Base-by-base conservation (phyloP, 2,888 invertebrate genomes). In the Xylota segnis region DNA sequence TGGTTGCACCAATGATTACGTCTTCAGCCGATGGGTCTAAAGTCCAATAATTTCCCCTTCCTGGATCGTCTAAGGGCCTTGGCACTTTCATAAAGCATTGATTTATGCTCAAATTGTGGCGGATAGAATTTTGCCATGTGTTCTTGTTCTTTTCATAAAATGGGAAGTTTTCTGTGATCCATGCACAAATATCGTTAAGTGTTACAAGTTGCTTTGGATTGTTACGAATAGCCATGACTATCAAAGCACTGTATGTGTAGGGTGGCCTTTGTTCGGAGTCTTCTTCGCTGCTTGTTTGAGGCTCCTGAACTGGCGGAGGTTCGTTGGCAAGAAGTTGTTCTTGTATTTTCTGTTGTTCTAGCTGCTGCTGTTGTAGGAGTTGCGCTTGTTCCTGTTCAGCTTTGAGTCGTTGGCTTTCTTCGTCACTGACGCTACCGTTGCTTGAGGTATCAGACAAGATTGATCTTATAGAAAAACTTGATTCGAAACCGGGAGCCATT, bases 1-100 rank as follows among this genome's bases (percentile, higher is more conserved):
- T 32, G 32, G 32, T 97, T 2, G 98, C 97, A 0, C 32, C 5
- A 3, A 32, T 32, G 5, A 5, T 32, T 2, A 32, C 32, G 7
- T 32, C 32, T 32, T 32, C 32, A 7, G 32, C 7, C 2, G 32
- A 32, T 32, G 98, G 96, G 91, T 99, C 98, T 90, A 99, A 92
- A 96, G 98, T 98, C 99, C 99, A 99, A 93, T 99, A 99, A 93
- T 99, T 98, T 0, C 99, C 99, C 90, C 99, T 98, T 0, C 99
- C 99, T 0, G 99, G 99, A 91, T 99, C 99, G 93, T 99, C 98
- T 93, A 98, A 97, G 89, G 98, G 97, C 9, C 99, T 93, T 0
- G 98, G 97, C 47, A 98, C 97, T 93, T 98, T 98, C 56, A 99
- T 97, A 92, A 99, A 99, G 91, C 98, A 32, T 4, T 32, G 5